Percentiles rank a stretch among this genome's conserved stretches.
phyloP scores from a whole-genome alignment of 2,113 vertebrate genomes.

The Calyptomena viridis region DNA sequence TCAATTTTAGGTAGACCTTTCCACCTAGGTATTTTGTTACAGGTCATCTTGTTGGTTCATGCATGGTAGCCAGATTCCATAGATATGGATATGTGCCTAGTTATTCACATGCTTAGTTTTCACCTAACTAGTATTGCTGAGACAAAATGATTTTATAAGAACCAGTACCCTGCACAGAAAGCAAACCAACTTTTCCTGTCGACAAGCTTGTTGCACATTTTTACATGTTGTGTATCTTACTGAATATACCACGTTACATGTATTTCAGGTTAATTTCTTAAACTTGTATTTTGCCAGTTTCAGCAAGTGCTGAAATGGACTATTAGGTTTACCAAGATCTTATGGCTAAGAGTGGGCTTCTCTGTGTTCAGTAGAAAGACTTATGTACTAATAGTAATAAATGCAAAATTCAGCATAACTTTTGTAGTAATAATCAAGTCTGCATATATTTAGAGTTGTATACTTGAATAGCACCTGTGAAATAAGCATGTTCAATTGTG shows the following conservation, averaged over 20 bases:
- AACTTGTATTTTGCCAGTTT: neutral
- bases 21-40: conserved; percentile 25
- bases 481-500: neutral
- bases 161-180: neutral
- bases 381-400: neutral
- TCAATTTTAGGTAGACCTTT: conserved; percentile 54
- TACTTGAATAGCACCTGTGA: neutral
- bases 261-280: neutral
- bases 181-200: neutral
- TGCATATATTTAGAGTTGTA: neutral
- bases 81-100: neutral
- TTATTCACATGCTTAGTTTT: neutral
- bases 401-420: neutral
- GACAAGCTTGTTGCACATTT: neutral
- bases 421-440: neutral
- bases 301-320: neutral
- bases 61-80: neutral
- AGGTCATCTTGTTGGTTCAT: conserved; percentile 25
- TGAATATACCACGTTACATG: neutral
- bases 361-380: neutral
- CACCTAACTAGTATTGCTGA: neutral
- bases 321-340: neutral
- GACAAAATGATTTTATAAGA: neutral
- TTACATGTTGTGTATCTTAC: neutral
- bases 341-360: neutral